phyloP scores from a whole-genome alignment of 2,797 vertebrate species.

The Nannoperca australis region DNA sequence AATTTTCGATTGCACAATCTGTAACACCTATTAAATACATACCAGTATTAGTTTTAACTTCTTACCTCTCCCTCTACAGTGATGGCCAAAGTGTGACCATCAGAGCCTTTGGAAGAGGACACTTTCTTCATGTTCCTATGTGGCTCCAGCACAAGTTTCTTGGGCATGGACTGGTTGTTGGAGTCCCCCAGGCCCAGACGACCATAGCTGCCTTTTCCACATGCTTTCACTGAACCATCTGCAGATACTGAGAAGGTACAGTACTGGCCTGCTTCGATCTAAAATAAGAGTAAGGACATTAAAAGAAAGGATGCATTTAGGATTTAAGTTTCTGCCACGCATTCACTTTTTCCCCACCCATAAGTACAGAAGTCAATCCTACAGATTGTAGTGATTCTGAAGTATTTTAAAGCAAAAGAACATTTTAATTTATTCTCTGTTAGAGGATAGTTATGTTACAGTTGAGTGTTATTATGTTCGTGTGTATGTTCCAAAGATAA shows the following conservation, averaged over 20 bases:
- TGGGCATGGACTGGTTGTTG: conserved; percentile 89
- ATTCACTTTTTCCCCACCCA: not conserved
- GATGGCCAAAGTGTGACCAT: conserved; percentile 89
- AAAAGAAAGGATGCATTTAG: not conserved
- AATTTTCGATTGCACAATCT: not conserved
- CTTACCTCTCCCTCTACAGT: conserved; percentile 87
- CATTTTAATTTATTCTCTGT: not conserved
- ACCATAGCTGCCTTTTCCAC: conserved; percentile 90
- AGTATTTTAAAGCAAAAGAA: not conserved
- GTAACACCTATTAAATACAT: conserved; percentile 2
- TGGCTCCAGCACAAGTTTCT: conserved; percentile 88
- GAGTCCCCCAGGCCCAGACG: conserved; percentile 89
- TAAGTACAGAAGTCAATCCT: not conserved
- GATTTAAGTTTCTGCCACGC: not conserved
- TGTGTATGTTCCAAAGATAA: too few species aligned
- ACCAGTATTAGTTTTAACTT: not conserved
- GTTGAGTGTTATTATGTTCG: too few species aligned
- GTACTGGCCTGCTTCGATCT: conserved; percentile 91
- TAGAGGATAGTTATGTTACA: too few species aligned
- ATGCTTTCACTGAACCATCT: conserved; percentile 88
- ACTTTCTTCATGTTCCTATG: conserved; percentile 88
- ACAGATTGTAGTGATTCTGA: not conserved
- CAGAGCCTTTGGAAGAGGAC: conserved; percentile 89
- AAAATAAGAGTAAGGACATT: conserved; percentile 13
- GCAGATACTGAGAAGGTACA: conserved; percentile 89